A percentile compares a stretch with the other conserved stretches of the same genome.
phyloP scores from a whole-genome alignment of 2,113 vertebrate genomes.

The Struthio camelus region DNA sequence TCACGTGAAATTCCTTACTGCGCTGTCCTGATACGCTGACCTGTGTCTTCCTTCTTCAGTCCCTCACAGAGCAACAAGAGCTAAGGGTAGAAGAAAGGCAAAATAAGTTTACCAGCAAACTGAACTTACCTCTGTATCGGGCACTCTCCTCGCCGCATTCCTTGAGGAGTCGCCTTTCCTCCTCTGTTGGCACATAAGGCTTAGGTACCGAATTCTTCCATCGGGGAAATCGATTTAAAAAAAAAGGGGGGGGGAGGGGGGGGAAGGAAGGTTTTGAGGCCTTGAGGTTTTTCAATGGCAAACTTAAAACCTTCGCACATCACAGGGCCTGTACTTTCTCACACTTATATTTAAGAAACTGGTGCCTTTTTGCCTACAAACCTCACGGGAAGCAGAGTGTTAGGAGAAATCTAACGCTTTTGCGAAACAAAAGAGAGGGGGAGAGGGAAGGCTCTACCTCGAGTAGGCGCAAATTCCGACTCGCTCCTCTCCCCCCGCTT shows the following conservation, averaged over 20 bases:
- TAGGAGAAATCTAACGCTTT: not conserved
- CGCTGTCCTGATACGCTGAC: accelerated
- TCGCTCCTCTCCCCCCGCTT: not conserved
- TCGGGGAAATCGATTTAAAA: not conserved
- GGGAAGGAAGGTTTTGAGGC: not conserved
- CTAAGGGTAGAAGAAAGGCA: not conserved
- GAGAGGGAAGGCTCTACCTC: not conserved
- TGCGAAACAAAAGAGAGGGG: not conserved
- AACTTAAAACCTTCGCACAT: not conserved
- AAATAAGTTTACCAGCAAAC: not conserved
- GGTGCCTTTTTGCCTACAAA: not conserved
- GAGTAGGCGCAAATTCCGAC: not conserved
- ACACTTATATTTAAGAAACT: not conserved
- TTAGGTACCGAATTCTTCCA: conserved; percentile 70
- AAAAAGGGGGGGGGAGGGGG: too few relatives aligned
- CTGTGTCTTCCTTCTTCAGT: not conserved
- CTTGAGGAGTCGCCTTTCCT: conserved; percentile 83
- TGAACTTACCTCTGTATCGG: conserved; percentile 87
- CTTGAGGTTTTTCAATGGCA: not conserved
- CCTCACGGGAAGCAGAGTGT: accelerated
- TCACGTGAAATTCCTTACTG: not conserved
- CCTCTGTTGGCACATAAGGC: conserved; percentile 85
- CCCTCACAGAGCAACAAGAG: not conserved
- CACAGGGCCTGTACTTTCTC: not conserved
- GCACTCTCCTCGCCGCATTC: conserved; percentile 91